phyloP scores from a whole-genome alignment of 2,888 invertebrate species.

The Andrena camellia region DNA sequence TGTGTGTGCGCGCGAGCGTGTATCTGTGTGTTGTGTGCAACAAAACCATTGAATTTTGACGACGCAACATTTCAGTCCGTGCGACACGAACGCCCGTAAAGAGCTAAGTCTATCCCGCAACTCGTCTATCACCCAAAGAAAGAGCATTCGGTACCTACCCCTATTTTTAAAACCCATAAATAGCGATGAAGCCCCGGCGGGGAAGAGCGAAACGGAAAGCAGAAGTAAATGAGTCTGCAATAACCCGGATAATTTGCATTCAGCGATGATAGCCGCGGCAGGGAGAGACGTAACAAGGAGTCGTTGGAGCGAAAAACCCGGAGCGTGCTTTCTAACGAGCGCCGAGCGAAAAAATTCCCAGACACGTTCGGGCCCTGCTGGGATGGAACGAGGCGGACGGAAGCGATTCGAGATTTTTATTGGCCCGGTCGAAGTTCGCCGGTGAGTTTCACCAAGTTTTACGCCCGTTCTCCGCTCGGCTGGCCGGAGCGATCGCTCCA shows the following conservation, averaged over 20 bases:
- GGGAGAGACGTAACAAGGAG: conserved; percentile 27
- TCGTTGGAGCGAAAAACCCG: conserved; percentile 39
- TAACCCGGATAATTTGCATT: conserved; percentile 17
- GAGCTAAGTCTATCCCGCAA: no score
- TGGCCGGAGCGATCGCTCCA: conserved; percentile 46
- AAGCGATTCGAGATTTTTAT: conserved; percentile 61
- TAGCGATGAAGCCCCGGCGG: neutral
- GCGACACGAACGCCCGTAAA: no score
- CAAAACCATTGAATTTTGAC: no score
- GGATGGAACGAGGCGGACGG: conserved; percentile 25
- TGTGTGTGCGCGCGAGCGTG: no score
- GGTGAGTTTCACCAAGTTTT: conserved; percentile 59
- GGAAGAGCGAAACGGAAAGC: neutral
- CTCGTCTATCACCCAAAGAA: no score
- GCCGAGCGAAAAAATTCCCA: conserved; percentile 35
- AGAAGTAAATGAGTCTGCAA: conserved; percentile 23
- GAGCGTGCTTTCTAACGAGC: conserved; percentile 51
- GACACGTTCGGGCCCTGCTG: conserved; percentile 32
- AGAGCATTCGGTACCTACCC: neutral
- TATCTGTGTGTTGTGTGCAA: no score
- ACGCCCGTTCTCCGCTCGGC: conserved; percentile 50
- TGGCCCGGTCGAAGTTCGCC: conserved; percentile 48
- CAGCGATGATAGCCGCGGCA: neutral
- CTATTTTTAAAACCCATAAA: neutral
- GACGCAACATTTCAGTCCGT: no score